Evolutionary conservation across 2,888 invertebrate genomes (phyloP).

Genomic region (Gibbula magus): DNA sequence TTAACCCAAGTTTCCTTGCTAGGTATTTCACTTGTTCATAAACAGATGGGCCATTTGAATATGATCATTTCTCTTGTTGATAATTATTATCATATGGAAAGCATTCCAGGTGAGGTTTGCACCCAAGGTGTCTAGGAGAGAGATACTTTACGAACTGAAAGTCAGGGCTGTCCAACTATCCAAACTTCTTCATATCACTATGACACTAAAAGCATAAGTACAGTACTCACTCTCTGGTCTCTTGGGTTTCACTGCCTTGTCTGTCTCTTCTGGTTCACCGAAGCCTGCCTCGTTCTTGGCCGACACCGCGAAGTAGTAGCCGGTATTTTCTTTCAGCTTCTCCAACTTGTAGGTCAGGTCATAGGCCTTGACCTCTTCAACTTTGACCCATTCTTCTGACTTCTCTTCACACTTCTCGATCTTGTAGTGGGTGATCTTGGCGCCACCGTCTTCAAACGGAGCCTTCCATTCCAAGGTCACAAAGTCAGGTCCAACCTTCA

Average conservation of each 20-base stretch:
- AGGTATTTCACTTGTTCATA: not conserved
- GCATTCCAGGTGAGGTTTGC: no score
- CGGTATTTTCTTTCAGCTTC: slow-evolving; percentile 51
- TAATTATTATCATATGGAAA: no score
- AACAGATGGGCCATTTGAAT: no score
- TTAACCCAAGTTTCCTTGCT: not conserved
- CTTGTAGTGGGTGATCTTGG: slow-evolving; percentile 59
- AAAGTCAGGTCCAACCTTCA: slow-evolving; percentile 49
- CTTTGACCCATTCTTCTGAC: slow-evolving; percentile 48
- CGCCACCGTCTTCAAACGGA: slow-evolving; percentile 55
- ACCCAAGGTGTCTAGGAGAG: no score
- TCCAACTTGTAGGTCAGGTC: slow-evolving; percentile 47
- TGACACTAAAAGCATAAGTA: not conserved
- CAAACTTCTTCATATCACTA: not conserved
- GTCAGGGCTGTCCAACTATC: not conserved
- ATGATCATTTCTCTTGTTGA: no score
- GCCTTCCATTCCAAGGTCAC: slow-evolving; percentile 57
- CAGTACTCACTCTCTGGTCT: slow-evolving; percentile 42
- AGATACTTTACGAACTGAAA: no score
- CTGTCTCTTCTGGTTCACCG: slow-evolving; percentile 47
- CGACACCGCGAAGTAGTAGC: slow-evolving; percentile 66
- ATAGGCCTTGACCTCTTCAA: slow-evolving; percentile 42
- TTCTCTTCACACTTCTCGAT: slow-evolving; percentile 47
- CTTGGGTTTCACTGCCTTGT: slow-evolving; percentile 44
- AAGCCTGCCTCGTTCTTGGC: slow-evolving; percentile 64